Percentiles rank a stretch among this genome's conserved stretches.
These are phyloP conservation scores for Netta rufina DNA, from an alignment of 2,797 vertebrate genomes.

Conservation along the genomic window DNA sequence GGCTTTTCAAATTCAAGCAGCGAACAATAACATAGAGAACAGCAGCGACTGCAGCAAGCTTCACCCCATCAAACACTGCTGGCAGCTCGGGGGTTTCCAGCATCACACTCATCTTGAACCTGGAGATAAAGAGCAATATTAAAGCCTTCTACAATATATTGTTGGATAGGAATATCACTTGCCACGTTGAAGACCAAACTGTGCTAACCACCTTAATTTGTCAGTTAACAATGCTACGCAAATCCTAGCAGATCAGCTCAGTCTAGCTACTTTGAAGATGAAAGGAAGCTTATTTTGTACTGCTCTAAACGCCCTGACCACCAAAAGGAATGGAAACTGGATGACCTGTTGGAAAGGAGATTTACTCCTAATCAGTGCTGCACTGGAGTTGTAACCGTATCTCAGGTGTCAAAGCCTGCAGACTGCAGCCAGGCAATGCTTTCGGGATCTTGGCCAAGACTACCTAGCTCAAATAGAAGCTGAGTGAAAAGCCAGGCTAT, in stretches of 20 bases:
- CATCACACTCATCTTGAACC: slow-evolving; percentile 78
- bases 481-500: background rate
- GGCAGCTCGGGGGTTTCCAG: slow-evolving; percentile 86
- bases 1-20: slow-evolving; percentile 92
- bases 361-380: background rate
- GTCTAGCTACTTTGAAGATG: background rate
- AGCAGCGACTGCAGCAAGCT: slow-evolving; percentile 90
- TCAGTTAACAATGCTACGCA: background rate
- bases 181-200: background rate
- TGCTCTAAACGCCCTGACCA: background rate
- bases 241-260: background rate
- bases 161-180: background rate
- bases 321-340: background rate
- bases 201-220: background rate
- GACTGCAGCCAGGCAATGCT: background rate
- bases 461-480: background rate
- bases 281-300: background rate
- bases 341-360: background rate
- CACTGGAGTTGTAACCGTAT: background rate
- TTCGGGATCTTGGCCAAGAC: background rate
- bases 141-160: background rate
- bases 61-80: slow-evolving; percentile 92
- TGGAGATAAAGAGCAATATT: background rate
- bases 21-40: slow-evolving; percentile 92
- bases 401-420: background rate